Conservation (phyloP, 2,113 vertebrate species). For the Peromyscus californicus region DNA sequence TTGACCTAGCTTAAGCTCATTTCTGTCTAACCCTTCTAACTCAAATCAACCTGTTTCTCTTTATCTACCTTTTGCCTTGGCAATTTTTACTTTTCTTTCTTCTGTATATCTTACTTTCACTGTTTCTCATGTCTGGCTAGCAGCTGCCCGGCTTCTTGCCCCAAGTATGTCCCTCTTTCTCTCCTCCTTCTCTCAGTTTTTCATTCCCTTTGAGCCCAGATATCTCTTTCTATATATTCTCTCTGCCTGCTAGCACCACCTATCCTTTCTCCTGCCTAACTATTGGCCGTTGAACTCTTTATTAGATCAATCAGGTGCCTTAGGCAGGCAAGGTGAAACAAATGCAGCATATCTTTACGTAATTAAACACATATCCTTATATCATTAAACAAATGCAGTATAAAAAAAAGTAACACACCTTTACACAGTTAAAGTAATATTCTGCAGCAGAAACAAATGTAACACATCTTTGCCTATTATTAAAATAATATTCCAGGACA, state of each 20-base stretch:
- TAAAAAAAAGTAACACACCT: no score
- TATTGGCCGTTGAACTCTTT: background rate
- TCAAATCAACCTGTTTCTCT: background rate
- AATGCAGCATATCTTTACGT: background rate
- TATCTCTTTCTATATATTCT: background rate
- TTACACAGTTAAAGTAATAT: no score
- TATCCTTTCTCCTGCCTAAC: background rate
- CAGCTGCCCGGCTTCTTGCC: background rate
- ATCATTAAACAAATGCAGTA: background rate
- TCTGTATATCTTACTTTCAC: background rate
- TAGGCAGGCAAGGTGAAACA: background rate
- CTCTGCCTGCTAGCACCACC: background rate
- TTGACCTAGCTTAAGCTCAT: background rate
- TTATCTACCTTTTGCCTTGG: background rate
- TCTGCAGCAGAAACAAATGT: background rate
- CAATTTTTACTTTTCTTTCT: background rate
- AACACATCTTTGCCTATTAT: background rate
- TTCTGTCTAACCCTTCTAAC: background rate
- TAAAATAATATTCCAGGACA: background rate
- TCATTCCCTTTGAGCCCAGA: background rate
- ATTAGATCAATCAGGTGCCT: background rate
- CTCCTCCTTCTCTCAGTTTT: background rate
- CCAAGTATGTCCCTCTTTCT: background rate
- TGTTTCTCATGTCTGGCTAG: background rate
- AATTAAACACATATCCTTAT: background rate